These are phyloP conservation scores for Diplazon laetatorius DNA, from an alignment of 2,888 invertebrate genomes.

Conservation along the genomic window DNA sequence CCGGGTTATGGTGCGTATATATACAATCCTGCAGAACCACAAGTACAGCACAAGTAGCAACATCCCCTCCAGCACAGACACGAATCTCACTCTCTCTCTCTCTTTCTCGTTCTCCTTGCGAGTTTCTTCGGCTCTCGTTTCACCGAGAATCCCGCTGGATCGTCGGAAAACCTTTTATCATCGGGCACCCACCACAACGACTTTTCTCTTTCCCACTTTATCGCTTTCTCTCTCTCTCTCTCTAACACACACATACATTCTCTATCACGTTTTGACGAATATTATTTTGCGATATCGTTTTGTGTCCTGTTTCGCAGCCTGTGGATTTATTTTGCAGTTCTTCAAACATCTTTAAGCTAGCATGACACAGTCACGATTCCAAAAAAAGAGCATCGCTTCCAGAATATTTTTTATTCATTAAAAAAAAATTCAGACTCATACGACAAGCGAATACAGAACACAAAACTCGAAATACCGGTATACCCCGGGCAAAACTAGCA, in stretches of 20 bases:
- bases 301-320: slow-evolving; percentile 25
- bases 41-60: slow-evolving; percentile 43
- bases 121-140: slow-evolving; percentile 39
- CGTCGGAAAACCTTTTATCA: slow-evolving; percentile 52
- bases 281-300: slow-evolving; percentile 70
- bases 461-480: slow-evolving; percentile 34
- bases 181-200: slow-evolving; percentile 37
- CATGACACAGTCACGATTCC: too few relatives aligned
- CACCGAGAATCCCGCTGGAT: slow-evolving; percentile 37
- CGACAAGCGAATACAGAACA: slow-evolving; percentile 2
- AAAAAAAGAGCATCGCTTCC: too few relatives aligned
- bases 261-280: slow-evolving; percentile 49
- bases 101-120: slow-evolving; percentile 28
- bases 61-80: slow-evolving; percentile 28
- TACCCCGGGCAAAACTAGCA: slow-evolving; percentile 24
- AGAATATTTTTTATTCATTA: too few relatives aligned
- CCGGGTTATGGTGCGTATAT: not conserved
- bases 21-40: not conserved
- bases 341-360: not conserved
- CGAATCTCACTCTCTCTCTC: slow-evolving; percentile 21
- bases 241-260: slow-evolving; percentile 24
- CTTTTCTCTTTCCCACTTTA: slow-evolving; percentile 31
- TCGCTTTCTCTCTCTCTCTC: slow-evolving; percentile 16
- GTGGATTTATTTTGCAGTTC: slow-evolving; percentile 27
- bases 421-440: too few relatives aligned